These are phyloP conservation scores for Spongilla lacustris DNA, from an alignment of 37 sponge, comb jelly and placozoan species.

Conservation along the genomic window DNA sequence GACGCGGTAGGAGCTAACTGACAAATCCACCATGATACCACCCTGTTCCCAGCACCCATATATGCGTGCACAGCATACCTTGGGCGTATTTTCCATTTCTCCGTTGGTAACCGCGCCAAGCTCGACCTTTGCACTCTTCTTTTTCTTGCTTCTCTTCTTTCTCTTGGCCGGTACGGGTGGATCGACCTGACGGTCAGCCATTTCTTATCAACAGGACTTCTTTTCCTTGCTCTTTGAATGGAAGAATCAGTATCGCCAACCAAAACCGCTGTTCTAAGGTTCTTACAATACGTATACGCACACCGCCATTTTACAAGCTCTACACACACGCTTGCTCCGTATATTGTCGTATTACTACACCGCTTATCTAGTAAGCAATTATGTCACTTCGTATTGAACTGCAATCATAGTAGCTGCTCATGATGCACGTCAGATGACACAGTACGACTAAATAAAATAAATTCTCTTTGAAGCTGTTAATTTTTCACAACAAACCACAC, in stretches of 20 bases:
- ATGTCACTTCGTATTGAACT: background rate
- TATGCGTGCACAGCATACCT: background rate
- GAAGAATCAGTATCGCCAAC: background rate
- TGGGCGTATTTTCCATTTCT: constrained; percentile 7
- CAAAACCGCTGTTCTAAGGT: background rate
- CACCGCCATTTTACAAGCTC: background rate
- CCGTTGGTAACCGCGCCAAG: background rate
- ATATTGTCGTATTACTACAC: background rate
- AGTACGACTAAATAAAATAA: no score
- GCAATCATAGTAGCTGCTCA: no score
- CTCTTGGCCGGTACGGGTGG: background rate
- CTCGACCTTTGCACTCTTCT: background rate
- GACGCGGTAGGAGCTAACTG: background rate
- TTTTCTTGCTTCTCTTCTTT: constrained; percentile 20
- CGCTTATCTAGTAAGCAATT: background rate
- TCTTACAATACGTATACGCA: background rate
- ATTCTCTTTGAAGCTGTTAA: no score
- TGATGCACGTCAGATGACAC: no score
- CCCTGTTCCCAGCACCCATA: background rate
- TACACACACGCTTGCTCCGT: constrained; percentile 1
- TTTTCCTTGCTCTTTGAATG: background rate
- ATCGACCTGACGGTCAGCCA: background rate
- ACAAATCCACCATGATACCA: no score
- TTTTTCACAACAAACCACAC: background rate
- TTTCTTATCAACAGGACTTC: background rate